phyloP scores from a whole-genome alignment of 2,797 vertebrate species.

The Chiropotes sagulatus region DNA sequence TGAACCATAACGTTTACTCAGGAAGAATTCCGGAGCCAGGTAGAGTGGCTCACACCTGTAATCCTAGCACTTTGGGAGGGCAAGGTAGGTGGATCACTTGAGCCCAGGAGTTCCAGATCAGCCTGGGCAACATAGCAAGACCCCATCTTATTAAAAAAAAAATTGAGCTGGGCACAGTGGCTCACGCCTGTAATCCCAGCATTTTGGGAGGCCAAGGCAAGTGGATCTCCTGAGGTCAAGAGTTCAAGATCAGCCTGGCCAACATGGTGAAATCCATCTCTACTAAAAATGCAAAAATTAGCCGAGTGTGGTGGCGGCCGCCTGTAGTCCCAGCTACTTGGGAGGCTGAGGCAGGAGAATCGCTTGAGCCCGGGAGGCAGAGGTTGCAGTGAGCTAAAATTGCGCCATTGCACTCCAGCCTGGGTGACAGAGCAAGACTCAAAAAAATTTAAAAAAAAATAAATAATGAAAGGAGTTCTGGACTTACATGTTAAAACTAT shows the following conservation, averaged over 20 bases:
- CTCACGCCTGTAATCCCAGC: not conserved
- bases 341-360: not conserved
- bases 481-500: too few species aligned
- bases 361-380: not conserved
- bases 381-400: not conserved
- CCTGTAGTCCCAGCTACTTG: not conserved
- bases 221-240: not conserved
- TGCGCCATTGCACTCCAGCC: not conserved
- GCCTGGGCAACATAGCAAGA: not conserved
- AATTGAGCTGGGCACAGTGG: not conserved
- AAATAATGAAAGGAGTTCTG: too few species aligned
- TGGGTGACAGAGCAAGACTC: not conserved
- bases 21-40: not conserved
- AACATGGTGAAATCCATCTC: too few species aligned
- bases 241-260: too few species aligned
- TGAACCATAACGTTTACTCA: not conserved
- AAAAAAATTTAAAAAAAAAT: not conserved
- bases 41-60: too few species aligned
- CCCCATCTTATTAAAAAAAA: not conserved
- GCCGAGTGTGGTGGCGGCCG: accelerated
- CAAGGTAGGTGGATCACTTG: not conserved
- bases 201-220: not conserved
- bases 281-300: not conserved
- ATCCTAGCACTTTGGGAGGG: too few species aligned
- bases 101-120: not conserved